phyloP scores from a whole-genome alignment of 2,888 invertebrate genomes.

The Gonocerus acuteangulatus region DNA sequence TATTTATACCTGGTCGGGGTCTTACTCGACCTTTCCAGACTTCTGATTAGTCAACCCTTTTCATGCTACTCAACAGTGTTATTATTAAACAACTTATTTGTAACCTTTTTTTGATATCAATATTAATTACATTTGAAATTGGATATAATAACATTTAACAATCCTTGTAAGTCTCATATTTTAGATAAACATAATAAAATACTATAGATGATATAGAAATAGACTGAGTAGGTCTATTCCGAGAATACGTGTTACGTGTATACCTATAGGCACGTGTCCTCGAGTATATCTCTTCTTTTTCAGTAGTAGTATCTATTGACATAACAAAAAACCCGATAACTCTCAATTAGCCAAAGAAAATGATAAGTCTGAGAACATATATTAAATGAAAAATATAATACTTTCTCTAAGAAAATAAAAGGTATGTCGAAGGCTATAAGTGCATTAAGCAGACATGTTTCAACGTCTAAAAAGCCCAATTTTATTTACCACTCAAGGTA shows the following conservation, averaged over 20 bases:
- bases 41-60: too few species aligned
- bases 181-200: neutral
- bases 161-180: neutral
- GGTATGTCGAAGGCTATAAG: neutral
- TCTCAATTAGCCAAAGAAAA: conserved; percentile 2
- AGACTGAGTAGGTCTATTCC: neutral
- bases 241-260: neutral
- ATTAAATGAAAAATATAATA: conserved; percentile 6
- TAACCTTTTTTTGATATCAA: too few species aligned
- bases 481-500: neutral
- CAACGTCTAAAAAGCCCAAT: neutral
- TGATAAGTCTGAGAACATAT: conserved; percentile 6
- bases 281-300: conserved; percentile 4
- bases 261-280: conserved; percentile 8
- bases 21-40: too few species aligned
- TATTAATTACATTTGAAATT: too few species aligned
- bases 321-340: conserved; percentile 21
- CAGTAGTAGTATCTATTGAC: conserved; percentile 10
- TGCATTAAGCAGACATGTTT: neutral
- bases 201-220: neutral
- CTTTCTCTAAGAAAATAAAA: conserved; percentile 1
- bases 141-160: too few species aligned
- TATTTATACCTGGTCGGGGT: too few species aligned
- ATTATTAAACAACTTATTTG: too few species aligned
- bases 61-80: too few species aligned